Conservation (phyloP, 2,888 invertebrate genomes). For the Buathra laborator region DNA sequence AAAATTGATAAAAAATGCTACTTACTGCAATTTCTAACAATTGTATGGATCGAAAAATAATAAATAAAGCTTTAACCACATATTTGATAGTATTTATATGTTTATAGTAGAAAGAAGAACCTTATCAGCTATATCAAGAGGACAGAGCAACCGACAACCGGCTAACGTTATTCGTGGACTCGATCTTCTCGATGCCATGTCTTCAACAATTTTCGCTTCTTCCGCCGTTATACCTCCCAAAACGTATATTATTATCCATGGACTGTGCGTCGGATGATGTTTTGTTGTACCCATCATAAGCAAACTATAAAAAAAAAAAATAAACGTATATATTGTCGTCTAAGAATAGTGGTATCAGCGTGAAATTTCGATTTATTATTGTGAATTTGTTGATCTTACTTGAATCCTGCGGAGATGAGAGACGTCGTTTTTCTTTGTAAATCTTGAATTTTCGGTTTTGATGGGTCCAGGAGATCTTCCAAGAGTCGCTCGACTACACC, state of each 20-base stretch:
- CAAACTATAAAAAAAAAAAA: conserved; percentile 85
- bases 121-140: conserved; percentile 80
- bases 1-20: no score
- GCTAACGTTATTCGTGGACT: conserved; percentile 78
- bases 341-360: background rate
- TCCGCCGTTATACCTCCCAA: conserved; percentile 89
- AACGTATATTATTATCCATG: conserved; percentile 88
- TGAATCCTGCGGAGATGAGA: conserved; percentile 88
- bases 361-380: background rate
- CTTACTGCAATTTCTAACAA: no score
- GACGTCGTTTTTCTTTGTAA: conserved; percentile 87
- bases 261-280: conserved; percentile 88
- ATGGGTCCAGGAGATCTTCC: conserved; percentile 87
- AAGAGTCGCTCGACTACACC: conserved; percentile 88
- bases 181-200: conserved; percentile 69
- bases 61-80: background rate
- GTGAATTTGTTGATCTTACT: conserved; percentile 84
- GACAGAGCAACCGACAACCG: conserved; percentile 81
- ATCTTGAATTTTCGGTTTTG: conserved; percentile 88
- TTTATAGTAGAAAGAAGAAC: conserved; percentile 78
- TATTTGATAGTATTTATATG: conserved; percentile 55
- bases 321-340: background rate
- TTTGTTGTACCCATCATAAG: conserved; percentile 86
- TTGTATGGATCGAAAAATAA: background rate
- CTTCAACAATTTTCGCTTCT: conserved; percentile 87